These are phyloP conservation scores for Sebastes nivosus DNA, from an alignment of 2,797 vertebrate genomes.

Conservation along the genomic window DNA sequence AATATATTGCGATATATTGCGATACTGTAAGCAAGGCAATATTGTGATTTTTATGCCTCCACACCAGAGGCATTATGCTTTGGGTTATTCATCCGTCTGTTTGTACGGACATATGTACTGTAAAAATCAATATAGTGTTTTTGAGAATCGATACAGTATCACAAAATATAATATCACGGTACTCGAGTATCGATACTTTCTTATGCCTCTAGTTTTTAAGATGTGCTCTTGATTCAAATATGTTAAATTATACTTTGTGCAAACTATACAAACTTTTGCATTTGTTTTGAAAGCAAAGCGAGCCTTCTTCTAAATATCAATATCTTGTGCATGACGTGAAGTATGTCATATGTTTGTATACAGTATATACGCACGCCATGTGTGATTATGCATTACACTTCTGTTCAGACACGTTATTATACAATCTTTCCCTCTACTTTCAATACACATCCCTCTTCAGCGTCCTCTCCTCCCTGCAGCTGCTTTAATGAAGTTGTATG, in stretches of 20 bases:
- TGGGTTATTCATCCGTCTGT: too few species aligned
- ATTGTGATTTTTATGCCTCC: too few species aligned
- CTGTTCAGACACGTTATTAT: neutral
- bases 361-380: neutral
- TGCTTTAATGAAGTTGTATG: slow-evolving; percentile 62
- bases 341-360: neutral
- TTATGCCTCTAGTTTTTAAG: neutral
- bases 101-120: too few species aligned
- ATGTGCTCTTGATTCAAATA: neutral
- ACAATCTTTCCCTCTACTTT: slow-evolving; percentile 2
- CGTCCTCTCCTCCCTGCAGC: slow-evolving; percentile 34
- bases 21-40: too few species aligned
- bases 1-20: too few species aligned
- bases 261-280: neutral
- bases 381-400: neutral
- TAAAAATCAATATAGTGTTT: too few species aligned
- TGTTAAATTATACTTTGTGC: neutral
- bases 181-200: too few species aligned
- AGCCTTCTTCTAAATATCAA: neutral
- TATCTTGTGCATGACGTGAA: neutral
- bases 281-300: neutral
- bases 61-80: too few species aligned
- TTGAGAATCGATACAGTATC: too few species aligned
- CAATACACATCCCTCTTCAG: neutral
- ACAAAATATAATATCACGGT: too few species aligned